A percentile compares a stretch with the other conserved stretches of the same genome.
Evolutionary conservation across 92 coral and sea anemone species (phyloP).

Genomic region (Scolanthus callimorphus): DNA sequence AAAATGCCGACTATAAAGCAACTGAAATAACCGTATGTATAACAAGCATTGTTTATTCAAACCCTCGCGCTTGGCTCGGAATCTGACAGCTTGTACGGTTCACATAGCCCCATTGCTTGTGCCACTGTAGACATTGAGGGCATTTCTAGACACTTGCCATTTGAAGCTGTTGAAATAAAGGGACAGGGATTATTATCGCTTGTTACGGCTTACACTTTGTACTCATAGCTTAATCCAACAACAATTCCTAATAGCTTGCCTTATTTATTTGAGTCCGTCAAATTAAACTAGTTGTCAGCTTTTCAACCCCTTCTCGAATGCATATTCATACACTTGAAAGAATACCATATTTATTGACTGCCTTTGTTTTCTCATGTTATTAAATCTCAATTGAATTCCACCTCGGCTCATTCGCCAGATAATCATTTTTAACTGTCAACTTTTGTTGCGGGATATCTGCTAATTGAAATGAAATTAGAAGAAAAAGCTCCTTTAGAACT

Average conservation of each 20-base stretch:
- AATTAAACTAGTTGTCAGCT: slow-evolving; percentile 54
- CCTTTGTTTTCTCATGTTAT: slow-evolving; percentile 59
- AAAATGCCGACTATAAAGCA: slow-evolving; percentile 31
- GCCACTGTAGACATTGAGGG: slow-evolving; percentile 22
- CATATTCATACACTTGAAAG: slow-evolving; percentile 26
- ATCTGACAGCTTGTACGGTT: slow-evolving; percentile 39
- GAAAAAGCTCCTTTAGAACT: slow-evolving; percentile 2
- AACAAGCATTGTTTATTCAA: slow-evolving; percentile 28
- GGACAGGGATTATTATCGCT: slow-evolving; percentile 43
- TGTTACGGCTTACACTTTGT: slow-evolving; percentile 65
- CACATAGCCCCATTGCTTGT: slow-evolving; percentile 42
- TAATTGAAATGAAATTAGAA: slow-evolving; percentile 30
- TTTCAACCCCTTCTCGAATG: slow-evolving; percentile 11
- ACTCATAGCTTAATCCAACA: slow-evolving; percentile 48
- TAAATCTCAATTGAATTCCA: slow-evolving; percentile 56
- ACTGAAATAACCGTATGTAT: slow-evolving; percentile 36
- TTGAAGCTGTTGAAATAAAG: slow-evolving; percentile 34
- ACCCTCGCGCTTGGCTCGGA: slow-evolving; percentile 32
- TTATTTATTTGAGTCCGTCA: slow-evolving; percentile 63
- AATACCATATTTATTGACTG: slow-evolving; percentile 48
- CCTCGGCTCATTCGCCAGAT: slow-evolving; percentile 45
- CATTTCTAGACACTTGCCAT: slow-evolving; percentile 35
- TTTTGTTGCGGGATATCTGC: slow-evolving; percentile 22
- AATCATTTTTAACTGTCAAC: slow-evolving; percentile 62
- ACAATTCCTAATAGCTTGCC: slow-evolving; percentile 45